phyloP scores from a whole-genome alignment of 2,797 vertebrate species.

The Eulemur mongoz region DNA sequence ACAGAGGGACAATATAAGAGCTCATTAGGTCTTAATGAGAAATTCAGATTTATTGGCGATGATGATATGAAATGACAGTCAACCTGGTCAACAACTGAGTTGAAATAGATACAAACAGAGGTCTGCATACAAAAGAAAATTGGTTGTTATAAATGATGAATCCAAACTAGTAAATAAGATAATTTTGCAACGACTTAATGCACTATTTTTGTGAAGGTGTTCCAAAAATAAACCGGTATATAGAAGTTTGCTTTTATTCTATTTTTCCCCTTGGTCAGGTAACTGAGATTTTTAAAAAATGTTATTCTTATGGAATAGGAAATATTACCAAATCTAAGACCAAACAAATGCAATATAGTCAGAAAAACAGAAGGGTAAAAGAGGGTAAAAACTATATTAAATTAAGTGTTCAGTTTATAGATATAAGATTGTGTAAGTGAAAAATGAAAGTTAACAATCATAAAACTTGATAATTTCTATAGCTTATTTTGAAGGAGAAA shows the following conservation, averaged over 20 bases:
- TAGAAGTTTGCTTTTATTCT: neutral
- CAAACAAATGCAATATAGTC: neutral
- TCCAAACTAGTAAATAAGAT: neutral
- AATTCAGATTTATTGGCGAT: slow-evolving; percentile 71
- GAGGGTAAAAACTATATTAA: neutral
- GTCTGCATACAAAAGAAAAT: neutral
- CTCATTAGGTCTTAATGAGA: slow-evolving; percentile 74
- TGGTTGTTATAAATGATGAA: neutral
- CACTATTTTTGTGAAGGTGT: neutral
- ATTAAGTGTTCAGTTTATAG: neutral
- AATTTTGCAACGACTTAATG: neutral
- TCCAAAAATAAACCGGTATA: neutral
- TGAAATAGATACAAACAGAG: slow-evolving; percentile 39
- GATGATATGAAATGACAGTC: slow-evolving; percentile 59
- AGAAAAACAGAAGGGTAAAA: neutral
- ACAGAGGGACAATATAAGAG: slow-evolving; percentile 63
- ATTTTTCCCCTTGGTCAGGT: neutral
- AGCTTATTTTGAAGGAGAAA: neutral
- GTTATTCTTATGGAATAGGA: neutral
- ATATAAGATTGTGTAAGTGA: neutral
- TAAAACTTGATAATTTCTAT: neutral
- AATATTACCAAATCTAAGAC: neutral
- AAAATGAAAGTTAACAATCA: neutral
- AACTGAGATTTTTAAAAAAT: neutral
- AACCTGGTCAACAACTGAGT: slow-evolving; percentile 57